Conservation (phyloP, 2,888 invertebrate species). For the Antheraea yamamai region DNA sequence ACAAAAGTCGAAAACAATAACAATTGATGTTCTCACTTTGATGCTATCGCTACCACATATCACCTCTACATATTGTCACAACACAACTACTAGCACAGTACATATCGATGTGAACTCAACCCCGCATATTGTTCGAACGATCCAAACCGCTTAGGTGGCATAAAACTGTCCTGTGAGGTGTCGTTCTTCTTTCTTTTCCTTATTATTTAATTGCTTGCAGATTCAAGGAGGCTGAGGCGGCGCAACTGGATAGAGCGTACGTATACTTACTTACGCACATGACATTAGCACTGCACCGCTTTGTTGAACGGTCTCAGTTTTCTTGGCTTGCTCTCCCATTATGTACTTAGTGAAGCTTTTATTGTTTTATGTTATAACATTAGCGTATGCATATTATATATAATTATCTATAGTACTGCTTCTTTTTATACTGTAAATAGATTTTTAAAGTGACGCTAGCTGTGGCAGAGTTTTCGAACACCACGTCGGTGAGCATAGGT, state of each 20-base stretch:
- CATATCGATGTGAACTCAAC: conserved; percentile 59
- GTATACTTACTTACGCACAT: conserved; percentile 82
- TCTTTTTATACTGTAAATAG: neutral
- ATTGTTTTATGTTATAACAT: neutral
- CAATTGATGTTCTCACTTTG: conserved; percentile 32
- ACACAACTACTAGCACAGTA: conserved; percentile 65
- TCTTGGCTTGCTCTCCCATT: conserved; percentile 48
- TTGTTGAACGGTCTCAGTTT: conserved; percentile 58
- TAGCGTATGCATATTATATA: neutral
- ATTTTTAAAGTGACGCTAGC: neutral
- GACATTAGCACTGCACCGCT: conserved; percentile 56
- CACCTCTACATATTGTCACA: conserved; percentile 55
- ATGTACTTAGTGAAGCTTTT: conserved; percentile 20
- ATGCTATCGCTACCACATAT: conserved; percentile 59
- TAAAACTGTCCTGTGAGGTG: conserved; percentile 56
- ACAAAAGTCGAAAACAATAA: conserved; percentile 27
- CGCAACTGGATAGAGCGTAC: conserved; percentile 91
- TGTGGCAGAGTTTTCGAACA: neutral
- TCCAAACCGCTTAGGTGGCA: conserved; percentile 53
- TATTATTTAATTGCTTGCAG: conserved; percentile 86
- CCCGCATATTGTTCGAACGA: conserved; percentile 53
- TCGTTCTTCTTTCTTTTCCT: conserved; percentile 76
- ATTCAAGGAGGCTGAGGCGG: conserved; percentile 92
- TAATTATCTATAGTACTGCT: neutral
- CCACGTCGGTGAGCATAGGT: neutral